Conservation (phyloP, 2,888 invertebrate genomes). For the Pocota personata region DNA sequence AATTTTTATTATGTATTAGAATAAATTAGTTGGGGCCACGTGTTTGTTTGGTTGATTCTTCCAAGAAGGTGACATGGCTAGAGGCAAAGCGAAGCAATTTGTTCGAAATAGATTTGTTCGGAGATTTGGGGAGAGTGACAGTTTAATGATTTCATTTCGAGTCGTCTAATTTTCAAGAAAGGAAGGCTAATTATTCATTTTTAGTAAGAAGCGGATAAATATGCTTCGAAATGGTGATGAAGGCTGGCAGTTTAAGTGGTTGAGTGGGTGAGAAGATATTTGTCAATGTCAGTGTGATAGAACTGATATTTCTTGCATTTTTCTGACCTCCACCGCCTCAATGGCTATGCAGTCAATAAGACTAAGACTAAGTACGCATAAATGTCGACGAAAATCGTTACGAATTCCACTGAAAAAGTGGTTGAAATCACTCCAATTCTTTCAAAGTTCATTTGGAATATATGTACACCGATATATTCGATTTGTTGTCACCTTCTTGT, state of each 20-base stretch:
- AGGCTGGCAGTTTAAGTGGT: constrained; percentile 1
- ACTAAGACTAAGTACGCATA: too few species aligned
- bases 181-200: background rate
- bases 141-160: constrained; percentile 36
- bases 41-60: constrained; percentile 25
- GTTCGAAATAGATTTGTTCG: constrained; percentile 49
- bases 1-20: constrained; percentile 70
- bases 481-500: too few species aligned
- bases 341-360: too few species aligned
- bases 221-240: background rate
- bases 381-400: too few species aligned
- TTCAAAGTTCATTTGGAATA: too few species aligned
- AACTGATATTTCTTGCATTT: too few species aligned
- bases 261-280: background rate
- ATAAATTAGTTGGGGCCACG: constrained; percentile 64
- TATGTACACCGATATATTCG: too few species aligned
- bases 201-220: background rate
- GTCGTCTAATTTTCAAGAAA: constrained; percentile 13
- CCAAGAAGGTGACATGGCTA: constrained; percentile 29
- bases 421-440: too few species aligned
- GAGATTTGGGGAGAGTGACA: constrained; percentile 56
- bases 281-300: background rate
- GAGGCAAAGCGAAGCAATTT: constrained; percentile 44
- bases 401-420: too few species aligned
- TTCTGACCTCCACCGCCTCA: too few species aligned